These are phyloP conservation scores for Hydrotaea cyrtoneurina DNA, from an alignment of 2,888 invertebrate genomes.

Conservation along the genomic window DNA sequence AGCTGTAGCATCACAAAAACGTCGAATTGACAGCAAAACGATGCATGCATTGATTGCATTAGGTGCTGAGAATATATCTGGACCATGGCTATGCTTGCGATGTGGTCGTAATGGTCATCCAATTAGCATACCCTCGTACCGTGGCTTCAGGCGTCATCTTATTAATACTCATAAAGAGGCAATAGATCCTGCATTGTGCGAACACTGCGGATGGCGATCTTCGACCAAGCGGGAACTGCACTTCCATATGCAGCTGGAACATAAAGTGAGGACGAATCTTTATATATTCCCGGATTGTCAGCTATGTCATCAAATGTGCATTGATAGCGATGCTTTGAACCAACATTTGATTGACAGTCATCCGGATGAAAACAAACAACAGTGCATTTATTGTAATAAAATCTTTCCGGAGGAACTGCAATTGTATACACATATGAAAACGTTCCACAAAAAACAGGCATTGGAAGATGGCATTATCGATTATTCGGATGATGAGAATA, in stretches of 20 bases:
- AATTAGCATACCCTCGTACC: conserved; percentile 88
- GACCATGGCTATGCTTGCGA: conserved; percentile 90
- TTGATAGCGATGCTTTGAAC: conserved; percentile 86
- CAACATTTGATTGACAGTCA: conserved; percentile 85
- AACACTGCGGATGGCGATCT: conserved; percentile 91
- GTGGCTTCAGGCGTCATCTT: conserved; percentile 90
- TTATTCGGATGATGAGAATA: conserved; percentile 82
- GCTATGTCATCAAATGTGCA: conserved; percentile 86
- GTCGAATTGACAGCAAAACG: conserved; percentile 84
- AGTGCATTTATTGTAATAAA: conserved; percentile 89
- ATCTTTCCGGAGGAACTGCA: conserved; percentile 86
- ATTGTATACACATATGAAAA: conserved; percentile 87
- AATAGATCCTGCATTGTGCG: conserved; percentile 89
- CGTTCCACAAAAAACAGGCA: conserved; percentile 85
- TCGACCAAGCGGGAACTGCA: conserved; percentile 87
- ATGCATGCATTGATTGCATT: conserved; percentile 84
- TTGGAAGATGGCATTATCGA: conserved; percentile 85
- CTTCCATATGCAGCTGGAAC: conserved; percentile 90
- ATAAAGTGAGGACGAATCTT: conserved; percentile 87
- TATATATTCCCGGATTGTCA: conserved; percentile 90
- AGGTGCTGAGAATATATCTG: conserved; percentile 85
- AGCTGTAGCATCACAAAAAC: conserved; percentile 77
- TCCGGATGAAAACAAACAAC: conserved; percentile 81
- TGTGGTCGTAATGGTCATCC: conserved; percentile 87
- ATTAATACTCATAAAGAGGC: conserved; percentile 90